Evolutionary conservation across 2,113 vertebrate species (phyloP).

Genomic region (Tautogolabrus adspersus): DNA sequence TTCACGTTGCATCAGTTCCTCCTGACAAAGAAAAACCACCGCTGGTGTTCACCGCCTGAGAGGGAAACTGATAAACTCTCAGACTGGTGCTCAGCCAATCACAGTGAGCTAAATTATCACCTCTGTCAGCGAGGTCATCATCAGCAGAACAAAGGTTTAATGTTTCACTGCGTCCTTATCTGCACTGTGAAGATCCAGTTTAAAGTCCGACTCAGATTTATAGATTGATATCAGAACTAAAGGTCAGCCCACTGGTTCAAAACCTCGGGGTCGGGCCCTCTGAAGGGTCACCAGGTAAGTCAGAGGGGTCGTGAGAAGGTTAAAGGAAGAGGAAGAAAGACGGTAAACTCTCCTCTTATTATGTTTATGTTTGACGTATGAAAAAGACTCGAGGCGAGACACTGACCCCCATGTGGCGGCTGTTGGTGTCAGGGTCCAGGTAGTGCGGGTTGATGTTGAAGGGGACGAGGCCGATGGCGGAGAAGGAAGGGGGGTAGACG

Average conservation of each 20-base stretch:
- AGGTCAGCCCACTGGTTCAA: too few relatives aligned
- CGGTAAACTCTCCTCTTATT: too few relatives aligned
- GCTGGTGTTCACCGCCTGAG: too few relatives aligned
- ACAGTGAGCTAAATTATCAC: not conserved
- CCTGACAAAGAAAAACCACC: not conserved
- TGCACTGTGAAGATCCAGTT: not conserved
- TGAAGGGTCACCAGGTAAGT: not conserved
- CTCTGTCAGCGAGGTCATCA: not conserved
- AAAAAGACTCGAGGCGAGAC: too few relatives aligned
- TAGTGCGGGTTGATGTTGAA: slow-evolving; percentile 94
- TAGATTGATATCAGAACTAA: too few relatives aligned
- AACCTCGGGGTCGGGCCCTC: too few relatives aligned
- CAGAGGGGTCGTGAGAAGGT: too few relatives aligned
- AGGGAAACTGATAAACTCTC: not conserved
- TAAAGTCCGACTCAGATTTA: too few relatives aligned
- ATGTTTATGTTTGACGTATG: too few relatives aligned
- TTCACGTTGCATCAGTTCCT: slow-evolving; percentile 9
- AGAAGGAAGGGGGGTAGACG: slow-evolving; percentile 87
- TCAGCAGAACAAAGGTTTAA: not conserved
- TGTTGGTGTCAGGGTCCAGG: slow-evolving; percentile 85
- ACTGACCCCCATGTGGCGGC: slow-evolving; percentile 90
- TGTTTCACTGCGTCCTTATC: not conserved
- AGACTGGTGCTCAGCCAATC: not conserved
- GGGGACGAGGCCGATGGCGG: slow-evolving; percentile 87
- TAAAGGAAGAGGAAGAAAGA: too few relatives aligned